A percentile compares a stretch with the other conserved stretches of the same genome.
phyloP scores from a whole-genome alignment of 2,113 vertebrate genomes.

The Plotosus lineatus region DNA sequence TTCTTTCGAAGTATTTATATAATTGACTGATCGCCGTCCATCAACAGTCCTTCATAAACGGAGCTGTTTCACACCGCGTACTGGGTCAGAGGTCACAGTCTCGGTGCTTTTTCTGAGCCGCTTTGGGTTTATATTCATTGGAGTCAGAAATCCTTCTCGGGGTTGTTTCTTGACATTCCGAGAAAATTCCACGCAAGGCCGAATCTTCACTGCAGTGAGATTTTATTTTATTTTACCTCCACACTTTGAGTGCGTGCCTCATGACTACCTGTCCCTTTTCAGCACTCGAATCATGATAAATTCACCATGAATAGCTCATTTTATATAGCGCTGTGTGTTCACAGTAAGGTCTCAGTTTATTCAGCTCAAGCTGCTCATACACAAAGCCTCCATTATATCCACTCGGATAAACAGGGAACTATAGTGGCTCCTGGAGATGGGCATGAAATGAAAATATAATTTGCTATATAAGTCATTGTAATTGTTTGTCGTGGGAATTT shows the following conservation, averaged over 20 bases:
- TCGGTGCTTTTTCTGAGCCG: not conserved
- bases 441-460: not conserved
- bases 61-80: constrained; percentile 31
- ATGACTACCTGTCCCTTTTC: not conserved
- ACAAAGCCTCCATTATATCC: constrained; percentile 75
- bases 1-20: constrained; percentile 37
- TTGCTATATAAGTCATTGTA: not conserved
- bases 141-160: not conserved
- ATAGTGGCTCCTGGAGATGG: constrained; percentile 14
- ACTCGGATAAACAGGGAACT: constrained; percentile 40
- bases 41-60: constrained; percentile 13
- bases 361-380: constrained; percentile 53
- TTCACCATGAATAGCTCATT: constrained; percentile 54
- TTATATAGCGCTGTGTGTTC: constrained; percentile 54
- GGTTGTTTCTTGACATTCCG: not conserved
- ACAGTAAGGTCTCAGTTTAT: constrained; percentile 60
- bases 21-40: constrained; percentile 14
- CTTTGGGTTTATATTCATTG: not conserved
- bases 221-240: not conserved
- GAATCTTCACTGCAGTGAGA: not conserved
- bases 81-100: constrained; percentile 4
- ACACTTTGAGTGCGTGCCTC: not conserved
- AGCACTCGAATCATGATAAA: constrained; percentile 21
- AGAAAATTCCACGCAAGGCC: not conserved
- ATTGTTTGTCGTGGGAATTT: no score